Evolutionary conservation across 2,113 vertebrate genomes (phyloP), one percentile per base, ranked within the genome.

Genomic region (Columba livia): DNA sequence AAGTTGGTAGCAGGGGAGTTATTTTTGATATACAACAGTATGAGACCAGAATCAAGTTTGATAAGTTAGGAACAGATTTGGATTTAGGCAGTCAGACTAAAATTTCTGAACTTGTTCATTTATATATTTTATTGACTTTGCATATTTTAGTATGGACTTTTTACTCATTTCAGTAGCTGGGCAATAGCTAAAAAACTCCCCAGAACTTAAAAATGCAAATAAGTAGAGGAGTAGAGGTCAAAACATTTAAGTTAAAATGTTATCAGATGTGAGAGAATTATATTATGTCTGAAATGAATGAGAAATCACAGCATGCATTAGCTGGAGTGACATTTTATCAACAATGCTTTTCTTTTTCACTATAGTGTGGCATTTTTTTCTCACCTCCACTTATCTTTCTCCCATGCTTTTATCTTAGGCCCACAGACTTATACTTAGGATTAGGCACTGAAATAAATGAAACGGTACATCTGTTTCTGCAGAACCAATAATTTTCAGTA

Each of bases 401-500:
- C 60, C 20, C 25, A 10, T 48, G 51, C 8, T 78, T 92, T 74
- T 64, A 62, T 50, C 44, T 66, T 44, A 67, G 24, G 24, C 9
- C 5, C n/a, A 69, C 12, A 60, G 60, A 79, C 15, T 75, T 69
- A 24, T 10, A 42, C 19, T 42, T 64, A 34, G 42, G 18, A 58
- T 90, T 83, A 86, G 34, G 28, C 36, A 66, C 28, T 34, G 53
- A 6, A 74, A 93, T 31, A 60, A 96, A 90, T 48, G 18, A 84
- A 70, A 53, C 4, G 54, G 19, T 29, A 34, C 15, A 29, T 19
- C 0, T 0, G 5, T 48, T 90, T 90, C 48, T 53, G 28, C 6
- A 78, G 42, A 92, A 78, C 11, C 5, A 3, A 83, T 32, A 19
- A 38, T 71, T 90, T 70, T 84, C 51, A 29, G 23, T 5, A 15